Base-by-base conservation (phyloP, 2,888 invertebrate genomes). In the Spisula subtruncata region DNA sequence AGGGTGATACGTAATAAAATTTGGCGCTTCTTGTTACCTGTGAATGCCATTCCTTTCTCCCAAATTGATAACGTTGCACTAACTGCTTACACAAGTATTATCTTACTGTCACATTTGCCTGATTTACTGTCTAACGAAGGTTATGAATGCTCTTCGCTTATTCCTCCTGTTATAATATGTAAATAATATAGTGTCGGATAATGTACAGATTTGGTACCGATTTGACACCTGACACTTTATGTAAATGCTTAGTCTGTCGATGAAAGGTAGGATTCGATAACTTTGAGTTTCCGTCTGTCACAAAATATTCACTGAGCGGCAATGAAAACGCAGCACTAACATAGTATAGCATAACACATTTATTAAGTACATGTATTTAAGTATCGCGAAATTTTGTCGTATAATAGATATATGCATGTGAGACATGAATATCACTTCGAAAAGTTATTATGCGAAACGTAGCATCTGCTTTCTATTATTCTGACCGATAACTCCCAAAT, bases 41-140 rank as follows among this genome's bases (percentile, higher is more conserved):
- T 66, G 60, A 25, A 25, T 66, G 60, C 60, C 10, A n/a, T 66
- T 8, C 8, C 25, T 66, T 25, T 66, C 60, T 66, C 25, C 25
- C 25, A 66, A 66, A 66, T 66, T 66, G 60, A 25, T 66, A 25
- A 66, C 20, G 25, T 66, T 66, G 60, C 60, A 66, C 60, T 66
- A 10, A 66, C 60, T 66, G 60, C 25, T 66, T 66, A 66, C 12
- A 25, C 60, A 25, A 4, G 8, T 25, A 66, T 66, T 66, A 25
- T 25, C 25, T 66, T 66, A 12, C 60, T 25, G 8, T 66, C 60
- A 66, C n/a, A 10, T 25, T 25, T 25, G 20, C 25, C 60, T 66
- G 25, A 66, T 66, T 66, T 25, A 66, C 60, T 66, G n/a, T 25
- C n/a, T 66, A 10, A 66, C 60, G 25, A 66, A n/a, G 2, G 25